Conservation (phyloP, 2,113 vertebrate species). For the Solea senegalensis region DNA sequence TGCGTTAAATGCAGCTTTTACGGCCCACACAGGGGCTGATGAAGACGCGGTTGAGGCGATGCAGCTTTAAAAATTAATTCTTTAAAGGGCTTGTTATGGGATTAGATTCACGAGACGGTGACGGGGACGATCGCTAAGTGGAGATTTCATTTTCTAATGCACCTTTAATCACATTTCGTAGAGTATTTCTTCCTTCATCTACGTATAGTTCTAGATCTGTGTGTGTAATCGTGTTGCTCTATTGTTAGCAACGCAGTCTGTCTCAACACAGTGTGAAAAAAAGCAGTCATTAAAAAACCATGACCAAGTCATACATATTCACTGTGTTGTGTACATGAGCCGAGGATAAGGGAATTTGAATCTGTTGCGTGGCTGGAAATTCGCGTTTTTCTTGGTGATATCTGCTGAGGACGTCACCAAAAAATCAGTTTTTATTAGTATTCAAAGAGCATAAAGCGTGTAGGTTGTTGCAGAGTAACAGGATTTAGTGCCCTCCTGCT, state of each 20-base stretch:
- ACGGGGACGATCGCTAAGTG: neutral
- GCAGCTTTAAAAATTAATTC: constrained; percentile 15
- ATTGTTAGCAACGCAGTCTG: constrained; percentile 15
- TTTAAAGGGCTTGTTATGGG: neutral
- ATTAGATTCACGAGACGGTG: neutral
- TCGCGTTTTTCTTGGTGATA: too few species aligned
- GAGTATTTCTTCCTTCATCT: too few species aligned
- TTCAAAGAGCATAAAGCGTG: too few species aligned
- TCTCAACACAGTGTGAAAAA: neutral
- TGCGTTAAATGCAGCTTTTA: constrained; percentile 3
- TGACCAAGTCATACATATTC: constrained; percentile 29
- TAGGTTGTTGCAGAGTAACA: neutral
- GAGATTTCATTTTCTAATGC: neutral
- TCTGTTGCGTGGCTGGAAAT: neutral
- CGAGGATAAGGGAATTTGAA: constrained; percentile 12
- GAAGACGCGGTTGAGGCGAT: neutral
- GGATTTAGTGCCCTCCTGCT: neutral
- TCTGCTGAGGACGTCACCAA: too few species aligned
- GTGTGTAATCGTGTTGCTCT: neutral
- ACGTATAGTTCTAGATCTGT: neutral
- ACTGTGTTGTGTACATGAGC: constrained; percentile 1
- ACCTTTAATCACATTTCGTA: too few species aligned
- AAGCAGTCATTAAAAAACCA: constrained; percentile 43
- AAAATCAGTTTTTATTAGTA: too few species aligned
- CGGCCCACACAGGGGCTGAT: neutral